Evolutionary conservation across 2,797 vertebrate species (phyloP).

Genomic region (Molossus molossus): DNA sequence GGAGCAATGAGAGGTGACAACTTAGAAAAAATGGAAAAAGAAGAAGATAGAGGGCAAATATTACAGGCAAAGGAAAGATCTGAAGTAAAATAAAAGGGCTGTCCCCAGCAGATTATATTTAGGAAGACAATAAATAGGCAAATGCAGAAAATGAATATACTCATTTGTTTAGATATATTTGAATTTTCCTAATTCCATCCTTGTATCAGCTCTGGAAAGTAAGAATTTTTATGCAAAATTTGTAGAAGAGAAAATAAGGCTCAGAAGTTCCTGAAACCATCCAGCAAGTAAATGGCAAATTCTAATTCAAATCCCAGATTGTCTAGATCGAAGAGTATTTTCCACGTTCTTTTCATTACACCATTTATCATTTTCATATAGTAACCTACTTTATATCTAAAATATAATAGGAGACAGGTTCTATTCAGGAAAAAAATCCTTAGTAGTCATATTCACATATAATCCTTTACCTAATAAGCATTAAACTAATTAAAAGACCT

Average conservation of each 20-base stretch:
- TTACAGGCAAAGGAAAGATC: not conserved
- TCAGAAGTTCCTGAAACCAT: not conserved
- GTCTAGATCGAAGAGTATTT: not conserved
- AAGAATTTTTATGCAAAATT: not conserved
- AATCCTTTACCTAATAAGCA: not conserved
- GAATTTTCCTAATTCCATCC: not conserved
- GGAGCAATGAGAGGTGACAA: not conserved
- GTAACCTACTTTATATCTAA: not conserved
- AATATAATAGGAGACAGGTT: not conserved
- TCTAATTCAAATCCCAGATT: not conserved
- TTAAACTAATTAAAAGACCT: not conserved
- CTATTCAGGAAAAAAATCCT: not conserved
- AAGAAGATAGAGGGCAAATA: not conserved
- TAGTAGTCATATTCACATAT: not conserved
- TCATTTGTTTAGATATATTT: not conserved
- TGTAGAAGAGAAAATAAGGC: not conserved
- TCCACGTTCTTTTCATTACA: not conserved
- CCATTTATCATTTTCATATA: not conserved
- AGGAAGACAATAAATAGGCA: not conserved
- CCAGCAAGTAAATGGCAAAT: not conserved
- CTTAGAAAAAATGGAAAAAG: not conserved
- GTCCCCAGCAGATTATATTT: not conserved
- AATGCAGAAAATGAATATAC: not conserved
- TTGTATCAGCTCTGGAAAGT: not conserved
- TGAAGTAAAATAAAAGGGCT: not conserved